Evolutionary conservation across 2,888 invertebrate species (phyloP).

Genomic region (Luffia ferchaultella): DNA sequence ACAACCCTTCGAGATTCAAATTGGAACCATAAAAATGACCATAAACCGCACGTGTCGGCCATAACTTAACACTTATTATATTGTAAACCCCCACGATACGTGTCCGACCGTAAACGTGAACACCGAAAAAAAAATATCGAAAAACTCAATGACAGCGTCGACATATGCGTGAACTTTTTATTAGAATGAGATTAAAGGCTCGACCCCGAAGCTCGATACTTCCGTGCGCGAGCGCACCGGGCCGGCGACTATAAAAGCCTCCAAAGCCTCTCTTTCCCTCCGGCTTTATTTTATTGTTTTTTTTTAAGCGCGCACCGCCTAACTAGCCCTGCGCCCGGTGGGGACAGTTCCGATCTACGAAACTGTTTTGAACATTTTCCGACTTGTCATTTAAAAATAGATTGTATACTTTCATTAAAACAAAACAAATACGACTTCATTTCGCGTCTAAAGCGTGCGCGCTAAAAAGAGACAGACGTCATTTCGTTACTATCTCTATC

Average conservation of each 20-base stretch:
- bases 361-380: conserved; percentile 25
- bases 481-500: conserved; percentile 19
- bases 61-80: conserved; percentile 39
- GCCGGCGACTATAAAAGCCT: conserved; percentile 60
- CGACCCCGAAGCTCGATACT: conserved; percentile 59
- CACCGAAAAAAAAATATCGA: conserved; percentile 39
- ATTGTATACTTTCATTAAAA: conserved; percentile 26
- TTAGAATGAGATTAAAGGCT: conserved; percentile 59
- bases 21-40: conserved; percentile 49
- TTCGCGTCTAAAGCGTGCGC: conserved; percentile 22
- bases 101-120: conserved; percentile 20
- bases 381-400: conserved; percentile 37
- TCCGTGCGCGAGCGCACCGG: conserved; percentile 60
- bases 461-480: conserved; percentile 36
- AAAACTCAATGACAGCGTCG: conserved; percentile 44
- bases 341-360: conserved; percentile 38
- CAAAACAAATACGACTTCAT: conserved; percentile 33
- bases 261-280: conserved; percentile 58
- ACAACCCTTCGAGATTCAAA: conserved; percentile 53
- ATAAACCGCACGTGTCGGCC: conserved; percentile 54
- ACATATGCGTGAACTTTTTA: conserved; percentile 62
- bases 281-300: conserved; percentile 52
- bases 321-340: conserved; percentile 33
- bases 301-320: conserved; percentile 38
- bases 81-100: conserved; percentile 32